These are phyloP conservation scores for Lutjanus argentimaculatus DNA, from an alignment of 2,797 vertebrate species.

Conservation along the genomic window DNA sequence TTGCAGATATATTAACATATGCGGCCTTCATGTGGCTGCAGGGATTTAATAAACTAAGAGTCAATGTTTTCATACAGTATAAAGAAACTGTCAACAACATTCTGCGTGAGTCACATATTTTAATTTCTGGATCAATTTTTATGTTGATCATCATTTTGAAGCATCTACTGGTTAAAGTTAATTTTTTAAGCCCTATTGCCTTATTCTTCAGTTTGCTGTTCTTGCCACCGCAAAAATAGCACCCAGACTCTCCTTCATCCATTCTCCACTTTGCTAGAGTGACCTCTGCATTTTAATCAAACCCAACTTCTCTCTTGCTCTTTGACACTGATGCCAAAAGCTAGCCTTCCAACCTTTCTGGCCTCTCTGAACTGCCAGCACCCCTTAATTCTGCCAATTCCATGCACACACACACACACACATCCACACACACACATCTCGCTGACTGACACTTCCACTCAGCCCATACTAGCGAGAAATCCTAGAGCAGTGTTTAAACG, in stretches of 20 bases:
- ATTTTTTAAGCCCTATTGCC: background rate
- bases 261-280: background rate
- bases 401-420: slow-evolving; percentile 19
- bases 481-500: slow-evolving; percentile 78
- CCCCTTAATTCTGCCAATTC: slow-evolving; percentile 40
- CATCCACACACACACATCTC: slow-evolving; percentile 33
- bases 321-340: slow-evolving; percentile 39
- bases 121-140: background rate
- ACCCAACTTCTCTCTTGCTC: slow-evolving; percentile 22
- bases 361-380: slow-evolving; percentile 53
- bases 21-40: background rate
- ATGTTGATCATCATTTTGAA: background rate
- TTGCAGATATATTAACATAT: background rate
- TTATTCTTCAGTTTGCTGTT: background rate
- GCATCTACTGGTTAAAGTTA: background rate
- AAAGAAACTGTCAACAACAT: background rate
- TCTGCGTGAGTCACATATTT: background rate
- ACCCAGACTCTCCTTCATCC: background rate
- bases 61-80: background rate
- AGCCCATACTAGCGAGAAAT: slow-evolving; percentile 69
- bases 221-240: background rate
- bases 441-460: slow-evolving; percentile 76
- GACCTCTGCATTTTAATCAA: slow-evolving; percentile 58
- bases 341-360: slow-evolving; percentile 47
- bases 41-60: background rate